Conservation (phyloP, 2,888 invertebrate genomes). For the Drosophila leonis region DNA sequence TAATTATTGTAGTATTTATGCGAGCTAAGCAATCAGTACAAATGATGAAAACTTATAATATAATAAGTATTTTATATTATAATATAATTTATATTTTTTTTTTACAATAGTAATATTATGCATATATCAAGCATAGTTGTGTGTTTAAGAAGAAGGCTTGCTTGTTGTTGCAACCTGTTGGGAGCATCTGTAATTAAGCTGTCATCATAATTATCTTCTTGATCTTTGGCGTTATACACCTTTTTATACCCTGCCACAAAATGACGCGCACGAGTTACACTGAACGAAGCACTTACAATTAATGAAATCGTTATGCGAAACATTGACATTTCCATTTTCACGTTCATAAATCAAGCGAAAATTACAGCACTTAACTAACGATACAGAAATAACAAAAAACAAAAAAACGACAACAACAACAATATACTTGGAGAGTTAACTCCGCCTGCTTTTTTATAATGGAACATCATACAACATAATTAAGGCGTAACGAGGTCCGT, state of each 20-base stretch:
- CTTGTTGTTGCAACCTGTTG: constrained; percentile 5
- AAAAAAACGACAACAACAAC: constrained; percentile 27
- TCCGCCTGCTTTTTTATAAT: constrained; percentile 61
- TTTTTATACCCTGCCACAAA: constrained; percentile 16
- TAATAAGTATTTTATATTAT: background rate
- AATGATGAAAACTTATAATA: background rate
- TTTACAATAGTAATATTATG: background rate
- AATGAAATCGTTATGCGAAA: constrained; percentile 77
- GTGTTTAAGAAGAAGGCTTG: background rate
- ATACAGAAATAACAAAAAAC: constrained; percentile 22
- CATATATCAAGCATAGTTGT: background rate
- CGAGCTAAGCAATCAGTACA: background rate
- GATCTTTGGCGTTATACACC: constrained; percentile 37
- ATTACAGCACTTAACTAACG: constrained; percentile 62
- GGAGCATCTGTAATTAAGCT: constrained; percentile 59
- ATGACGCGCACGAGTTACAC: constrained; percentile 44
- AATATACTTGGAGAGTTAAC: constrained; percentile 15
- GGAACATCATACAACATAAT: constrained; percentile 75
- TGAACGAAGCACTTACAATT: constrained; percentile 63
- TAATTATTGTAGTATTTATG: background rate
- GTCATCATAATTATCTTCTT: constrained; percentile 55
- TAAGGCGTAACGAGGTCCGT: constrained; percentile 71
- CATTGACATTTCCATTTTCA: constrained; percentile 75
- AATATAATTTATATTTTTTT: too few species aligned
- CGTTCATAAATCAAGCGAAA: constrained; percentile 81